A percentile compares a stretch with the other conserved stretches of the same genome.
Conservation (phyloP, 2,888 invertebrate species). For the Meiosimyza decipiens region DNA sequence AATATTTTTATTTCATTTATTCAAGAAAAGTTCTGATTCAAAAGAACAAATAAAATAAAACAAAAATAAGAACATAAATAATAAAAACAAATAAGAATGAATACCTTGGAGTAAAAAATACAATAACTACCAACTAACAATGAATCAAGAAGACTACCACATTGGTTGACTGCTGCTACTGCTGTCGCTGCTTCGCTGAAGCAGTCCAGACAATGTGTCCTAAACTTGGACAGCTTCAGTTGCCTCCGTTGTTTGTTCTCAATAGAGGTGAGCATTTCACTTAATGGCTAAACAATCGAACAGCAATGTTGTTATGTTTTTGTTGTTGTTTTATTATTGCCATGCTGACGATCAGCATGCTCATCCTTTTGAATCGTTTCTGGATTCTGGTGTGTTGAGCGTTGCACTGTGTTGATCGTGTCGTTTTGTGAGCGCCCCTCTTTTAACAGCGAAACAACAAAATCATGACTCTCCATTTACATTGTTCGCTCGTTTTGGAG, state of each 20-base stretch:
- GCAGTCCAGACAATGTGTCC: conserved; percentile 19
- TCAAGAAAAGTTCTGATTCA: too few relatives aligned
- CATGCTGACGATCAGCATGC: not conserved
- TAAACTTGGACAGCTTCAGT: conserved; percentile 15
- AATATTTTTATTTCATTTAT: too few relatives aligned
- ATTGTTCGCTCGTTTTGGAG: conserved; percentile 65
- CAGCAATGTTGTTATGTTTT: conserved; percentile 13
- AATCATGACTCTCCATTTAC: conserved; percentile 66
- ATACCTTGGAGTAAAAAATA: too few relatives aligned
- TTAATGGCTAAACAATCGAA: conserved; percentile 32
- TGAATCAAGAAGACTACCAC: too few relatives aligned
- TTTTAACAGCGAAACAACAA: conserved; percentile 64
- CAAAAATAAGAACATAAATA: too few relatives aligned
- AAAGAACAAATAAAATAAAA: too few relatives aligned
- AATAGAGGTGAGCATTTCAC: not conserved
- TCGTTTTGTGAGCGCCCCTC: conserved; percentile 64
- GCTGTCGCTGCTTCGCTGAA: not conserved
- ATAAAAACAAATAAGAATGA: too few relatives aligned
- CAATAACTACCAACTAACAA: too few relatives aligned
- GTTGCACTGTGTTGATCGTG: conserved; percentile 60
- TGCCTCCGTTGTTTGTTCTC: not conserved
- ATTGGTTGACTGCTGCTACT: too few relatives aligned
- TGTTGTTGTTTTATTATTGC: not conserved
- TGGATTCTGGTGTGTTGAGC: not conserved
- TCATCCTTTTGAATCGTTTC: conserved; percentile 16